Conservation (phyloP, 2,797 vertebrate genomes). For the Sebastes miniatus region DNA sequence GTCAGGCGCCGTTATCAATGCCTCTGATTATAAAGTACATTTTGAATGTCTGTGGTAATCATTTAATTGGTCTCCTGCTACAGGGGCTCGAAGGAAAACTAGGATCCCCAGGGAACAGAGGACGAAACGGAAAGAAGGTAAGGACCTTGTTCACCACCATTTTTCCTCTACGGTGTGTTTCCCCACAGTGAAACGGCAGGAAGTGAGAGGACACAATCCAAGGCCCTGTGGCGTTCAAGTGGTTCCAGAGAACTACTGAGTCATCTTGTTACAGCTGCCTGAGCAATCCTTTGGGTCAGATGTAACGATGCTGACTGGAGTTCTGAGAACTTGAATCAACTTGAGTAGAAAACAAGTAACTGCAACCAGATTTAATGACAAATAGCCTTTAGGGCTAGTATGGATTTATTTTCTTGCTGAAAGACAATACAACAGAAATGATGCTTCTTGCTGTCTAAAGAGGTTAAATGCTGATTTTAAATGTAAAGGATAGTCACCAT, state of each 20-base stretch:
- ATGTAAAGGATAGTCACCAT: neutral
- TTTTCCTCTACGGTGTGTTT: neutral
- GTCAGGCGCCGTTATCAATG: neutral
- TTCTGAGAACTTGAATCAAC: neutral
- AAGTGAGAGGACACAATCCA: neutral
- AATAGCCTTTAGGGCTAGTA: neutral
- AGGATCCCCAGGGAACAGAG: slow-evolving; percentile 88
- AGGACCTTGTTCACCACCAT: neutral
- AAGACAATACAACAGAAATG: neutral
- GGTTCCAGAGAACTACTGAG: neutral
- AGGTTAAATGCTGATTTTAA: neutral
- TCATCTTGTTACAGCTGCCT: neutral
- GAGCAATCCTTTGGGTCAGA: neutral
- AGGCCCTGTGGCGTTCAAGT: neutral
- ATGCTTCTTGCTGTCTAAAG: neutral
- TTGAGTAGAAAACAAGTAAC: neutral
- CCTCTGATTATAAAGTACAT: neutral
- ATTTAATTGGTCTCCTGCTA: slow-evolving; percentile 8
- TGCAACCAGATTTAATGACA: neutral
- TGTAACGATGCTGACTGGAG: neutral
- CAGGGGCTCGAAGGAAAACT: slow-evolving; percentile 92
- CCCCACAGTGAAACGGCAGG: neutral
- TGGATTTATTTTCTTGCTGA: neutral
- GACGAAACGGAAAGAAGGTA: slow-evolving; percentile 94
- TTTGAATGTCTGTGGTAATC: neutral